Base-by-base conservation (phyloP, 2,888 invertebrate species). In the Ormyrus rosae region DNA sequence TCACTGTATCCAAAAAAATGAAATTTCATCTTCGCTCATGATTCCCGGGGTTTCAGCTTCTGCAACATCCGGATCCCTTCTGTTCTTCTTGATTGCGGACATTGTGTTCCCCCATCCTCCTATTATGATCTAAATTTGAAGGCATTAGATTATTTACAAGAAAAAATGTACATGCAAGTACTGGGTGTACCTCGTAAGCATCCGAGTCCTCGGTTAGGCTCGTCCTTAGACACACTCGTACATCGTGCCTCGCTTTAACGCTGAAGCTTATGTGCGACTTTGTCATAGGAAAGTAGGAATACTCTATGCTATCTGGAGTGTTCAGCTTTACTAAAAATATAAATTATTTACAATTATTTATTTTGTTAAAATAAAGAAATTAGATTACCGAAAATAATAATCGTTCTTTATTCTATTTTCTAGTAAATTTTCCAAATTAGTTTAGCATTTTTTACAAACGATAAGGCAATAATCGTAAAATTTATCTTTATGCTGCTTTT, bases 51-150 rank as follows among this genome's bases (percentile, higher is more conserved):
- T 88, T 71, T 85, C 84, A 48, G 84, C 85, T 81, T 86, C 86
- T 8, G 83, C 85, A 8, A 86, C 83, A 77, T 85, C 81, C 11
- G 83, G 81, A 50, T 86, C 86, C 9, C 77, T 55, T 60, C 80
- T 82, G 63, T 85, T 87, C 56, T 83, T 85, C 80, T 83, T 88
- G 60, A 88, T 84, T 2, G 81, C 84, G 0, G 88, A 88, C 83
- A 86, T 86, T 9, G 84, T 86, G 65, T 88, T 88, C 55, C 83
- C 85, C 83, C 85, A 85, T 69, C 86, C 86, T 46, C 88, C 88
- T 9, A 88, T 84, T 50, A 84, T 79, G 60, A 88, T 88, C 88
- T 88, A 6, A 13, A 34, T 13, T 10, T 45, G 6, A n/a, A 74
- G 6, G 10, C 9, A 34, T 34, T 34, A 3, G 34, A 34, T 34